phyloP scores from a whole-genome alignment of 1,140 invertebrate genomes.

The Hylaeus anthracinus region DNA sequence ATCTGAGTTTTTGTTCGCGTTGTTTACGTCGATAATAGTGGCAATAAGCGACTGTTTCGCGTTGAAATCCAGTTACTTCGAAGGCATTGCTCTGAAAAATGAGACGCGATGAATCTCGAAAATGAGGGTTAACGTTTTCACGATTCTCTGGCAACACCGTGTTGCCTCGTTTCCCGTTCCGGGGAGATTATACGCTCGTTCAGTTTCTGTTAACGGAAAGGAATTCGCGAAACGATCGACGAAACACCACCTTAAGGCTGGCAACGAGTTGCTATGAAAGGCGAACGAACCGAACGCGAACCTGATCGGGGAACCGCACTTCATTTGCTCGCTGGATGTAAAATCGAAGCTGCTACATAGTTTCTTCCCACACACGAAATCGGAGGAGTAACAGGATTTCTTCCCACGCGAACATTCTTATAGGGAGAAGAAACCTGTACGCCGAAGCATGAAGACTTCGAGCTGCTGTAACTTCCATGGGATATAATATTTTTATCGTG shows the following conservation, averaged over 20 bases:
- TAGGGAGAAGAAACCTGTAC: neutral
- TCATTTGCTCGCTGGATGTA: neutral
- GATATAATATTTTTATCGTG: too few species aligned
- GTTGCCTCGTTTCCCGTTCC: neutral
- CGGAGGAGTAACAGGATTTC: neutral
- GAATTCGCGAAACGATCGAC: too few species aligned
- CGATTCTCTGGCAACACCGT: constrained; percentile 16
- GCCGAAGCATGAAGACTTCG: too few species aligned
- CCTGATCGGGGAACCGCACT: neutral
- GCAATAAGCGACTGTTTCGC: neutral
- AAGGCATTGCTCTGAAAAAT: neutral
- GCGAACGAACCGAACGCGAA: neutral
- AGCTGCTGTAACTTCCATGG: too few species aligned
- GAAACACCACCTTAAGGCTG: neutral
- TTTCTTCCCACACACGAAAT: neutral
- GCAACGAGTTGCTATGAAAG: neutral
- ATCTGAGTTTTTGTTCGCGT: too few species aligned
- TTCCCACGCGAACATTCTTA: neutral
- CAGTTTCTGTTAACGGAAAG: too few species aligned
- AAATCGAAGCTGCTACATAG: neutral
- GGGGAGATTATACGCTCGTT: too few species aligned
- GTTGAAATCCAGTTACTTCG: constrained; percentile 13
- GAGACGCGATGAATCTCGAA: constrained; percentile 1
- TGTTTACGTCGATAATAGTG: neutral
- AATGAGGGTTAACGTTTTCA: constrained; percentile 23